A percentile compares a stretch with the other conserved stretches of the same genome.
phyloP scores from a whole-genome alignment of 2,888 invertebrate species.

The Hofmannophila pseudospretella region DNA sequence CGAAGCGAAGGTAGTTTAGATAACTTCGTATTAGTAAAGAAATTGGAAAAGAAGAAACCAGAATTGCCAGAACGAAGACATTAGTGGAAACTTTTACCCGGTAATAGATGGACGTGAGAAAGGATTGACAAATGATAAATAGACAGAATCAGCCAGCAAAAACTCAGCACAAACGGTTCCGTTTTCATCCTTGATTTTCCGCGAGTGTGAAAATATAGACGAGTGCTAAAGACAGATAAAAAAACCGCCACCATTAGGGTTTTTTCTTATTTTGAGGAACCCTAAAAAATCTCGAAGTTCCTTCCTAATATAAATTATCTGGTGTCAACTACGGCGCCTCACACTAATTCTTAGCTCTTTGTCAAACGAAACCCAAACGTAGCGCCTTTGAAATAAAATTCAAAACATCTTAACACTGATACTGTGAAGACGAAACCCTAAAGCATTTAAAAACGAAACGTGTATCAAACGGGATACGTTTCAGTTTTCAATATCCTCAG shows the following conservation, averaged over 20 bases:
- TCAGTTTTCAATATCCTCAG: constrained; percentile 4
- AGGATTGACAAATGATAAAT: too few species aligned
- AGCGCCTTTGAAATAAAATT: constrained; percentile 9
- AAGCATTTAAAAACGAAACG: not conserved
- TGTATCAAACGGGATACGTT: not conserved
- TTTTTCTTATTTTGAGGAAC: not conserved
- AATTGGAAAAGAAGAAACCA: too few species aligned
- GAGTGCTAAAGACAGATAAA: too few species aligned
- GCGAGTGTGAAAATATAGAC: too few species aligned
- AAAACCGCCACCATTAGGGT: not conserved
- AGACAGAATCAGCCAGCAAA: too few species aligned
- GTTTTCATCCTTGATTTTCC: not conserved
- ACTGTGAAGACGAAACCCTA: not conserved
- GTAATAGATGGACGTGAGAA: too few species aligned
- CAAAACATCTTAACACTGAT: constrained; percentile 3
- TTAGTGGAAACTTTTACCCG: too few species aligned
- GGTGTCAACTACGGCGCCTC: constrained; percentile 35
- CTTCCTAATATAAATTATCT: constrained; percentile 50
- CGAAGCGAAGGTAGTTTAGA: too few species aligned
- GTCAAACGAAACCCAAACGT: constrained; percentile 19
- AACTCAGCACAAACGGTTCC: too few species aligned
- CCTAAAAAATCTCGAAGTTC: not conserved
- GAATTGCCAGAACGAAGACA: too few species aligned
- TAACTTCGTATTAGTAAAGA: too few species aligned
- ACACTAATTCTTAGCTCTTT: constrained; percentile 18